Evolutionary conservation across 92 coral and sea anemone genomes (phyloP).

Genomic region (Phenganax subtilis): DNA sequence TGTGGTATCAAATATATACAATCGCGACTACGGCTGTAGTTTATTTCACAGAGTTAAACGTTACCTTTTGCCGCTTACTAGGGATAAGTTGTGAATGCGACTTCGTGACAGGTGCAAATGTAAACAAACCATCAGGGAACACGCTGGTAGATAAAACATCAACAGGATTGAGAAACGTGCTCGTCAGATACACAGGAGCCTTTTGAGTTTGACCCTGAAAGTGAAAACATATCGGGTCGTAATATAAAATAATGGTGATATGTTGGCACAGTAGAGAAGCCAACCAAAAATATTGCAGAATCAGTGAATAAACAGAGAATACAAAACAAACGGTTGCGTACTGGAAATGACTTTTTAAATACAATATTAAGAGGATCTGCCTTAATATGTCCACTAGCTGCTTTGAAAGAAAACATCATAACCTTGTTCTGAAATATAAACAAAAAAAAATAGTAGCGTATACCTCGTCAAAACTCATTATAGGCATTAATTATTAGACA

Average conservation of each 20-base stretch:
- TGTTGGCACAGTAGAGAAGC: too few relatives aligned
- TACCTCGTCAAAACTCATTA: background rate
- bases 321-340: constrained; percentile 34
- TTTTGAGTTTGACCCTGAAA: constrained; percentile 77
- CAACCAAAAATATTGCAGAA: background rate
- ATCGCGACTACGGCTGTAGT: background rate
- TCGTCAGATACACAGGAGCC: constrained; percentile 52
- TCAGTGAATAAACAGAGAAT: background rate
- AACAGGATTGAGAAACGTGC: constrained; percentile 76
- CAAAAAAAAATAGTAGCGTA: background rate
- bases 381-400: constrained; percentile 83
- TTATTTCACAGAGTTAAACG: background rate
- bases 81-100: constrained; percentile 53
- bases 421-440: constrained; percentile 60
- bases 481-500: background rate
- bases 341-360: constrained; percentile 84
- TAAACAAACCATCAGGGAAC: constrained; percentile 61
- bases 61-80: constrained; percentile 56
- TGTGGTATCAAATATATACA: background rate
- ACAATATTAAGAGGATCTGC: constrained; percentile 61
- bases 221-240: background rate
- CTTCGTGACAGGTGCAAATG: constrained; percentile 54
- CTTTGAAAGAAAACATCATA: constrained; percentile 68
- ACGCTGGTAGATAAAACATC: constrained; percentile 67
- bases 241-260: too few relatives aligned